Conservation (phyloP, 2,797 vertebrate species). For the Spinus pinus region DNA sequence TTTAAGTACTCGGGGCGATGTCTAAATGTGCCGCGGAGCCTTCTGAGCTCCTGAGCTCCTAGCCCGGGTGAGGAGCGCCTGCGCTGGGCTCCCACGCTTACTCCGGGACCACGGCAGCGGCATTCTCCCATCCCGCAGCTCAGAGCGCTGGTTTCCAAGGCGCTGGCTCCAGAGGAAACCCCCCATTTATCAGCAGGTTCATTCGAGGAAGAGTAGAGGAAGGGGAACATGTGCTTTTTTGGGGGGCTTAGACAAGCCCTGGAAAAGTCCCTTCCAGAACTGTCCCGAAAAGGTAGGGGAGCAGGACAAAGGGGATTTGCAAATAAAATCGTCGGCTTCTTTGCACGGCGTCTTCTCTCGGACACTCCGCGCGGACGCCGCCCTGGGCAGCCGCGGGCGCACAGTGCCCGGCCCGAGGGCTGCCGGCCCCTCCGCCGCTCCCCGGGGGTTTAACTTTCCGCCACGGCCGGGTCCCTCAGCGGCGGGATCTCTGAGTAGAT, state of each 20-base stretch:
- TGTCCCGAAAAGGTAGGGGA: neutral
- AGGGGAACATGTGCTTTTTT: neutral
- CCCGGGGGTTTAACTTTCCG: accelerated
- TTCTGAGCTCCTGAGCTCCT: neutral
- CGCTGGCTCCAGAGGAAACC: accelerated
- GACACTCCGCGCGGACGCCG: accelerated
- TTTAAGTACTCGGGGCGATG: accelerated
- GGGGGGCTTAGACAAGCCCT: neutral
- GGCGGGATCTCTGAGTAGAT: neutral
- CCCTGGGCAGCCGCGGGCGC: neutral
- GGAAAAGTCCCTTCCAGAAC: neutral
- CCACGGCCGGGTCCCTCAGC: neutral
- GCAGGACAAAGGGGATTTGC: neutral
- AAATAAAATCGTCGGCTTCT: neutral
- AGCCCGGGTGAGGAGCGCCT: accelerated
- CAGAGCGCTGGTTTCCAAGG: neutral
- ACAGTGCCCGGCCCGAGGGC: neutral
- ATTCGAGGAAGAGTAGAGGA: neutral
- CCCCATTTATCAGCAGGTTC: neutral
- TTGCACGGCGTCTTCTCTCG: neutral
- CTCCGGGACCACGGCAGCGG: neutral
- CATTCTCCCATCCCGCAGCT: neutral
- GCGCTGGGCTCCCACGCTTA: neutral
- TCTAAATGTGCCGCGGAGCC: neutral
- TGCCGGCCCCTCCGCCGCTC: neutral